A percentile compares a stretch with the other conserved stretches of the same genome.
Evolutionary conservation across 2,888 invertebrate genomes (phyloP).

Genomic region (Podabrus alpinus): DNA sequence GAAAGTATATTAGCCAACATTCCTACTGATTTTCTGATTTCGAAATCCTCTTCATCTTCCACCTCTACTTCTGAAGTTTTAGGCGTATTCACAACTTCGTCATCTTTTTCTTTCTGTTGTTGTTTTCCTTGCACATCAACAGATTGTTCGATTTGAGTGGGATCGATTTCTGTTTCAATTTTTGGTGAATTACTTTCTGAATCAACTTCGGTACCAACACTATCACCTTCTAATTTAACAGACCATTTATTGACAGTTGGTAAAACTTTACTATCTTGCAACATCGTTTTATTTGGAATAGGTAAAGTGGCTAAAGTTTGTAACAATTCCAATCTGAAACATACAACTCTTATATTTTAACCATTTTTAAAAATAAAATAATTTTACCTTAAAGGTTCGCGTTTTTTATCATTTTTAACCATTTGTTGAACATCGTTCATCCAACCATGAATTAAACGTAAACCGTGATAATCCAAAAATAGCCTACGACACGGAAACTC

Average conservation of each 20-base stretch:
- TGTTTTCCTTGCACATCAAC: neutral
- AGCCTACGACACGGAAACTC: slow-evolving; percentile 82
- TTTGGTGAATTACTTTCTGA: slow-evolving; percentile 53
- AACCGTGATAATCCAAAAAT: slow-evolving; percentile 92
- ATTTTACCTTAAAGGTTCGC: slow-evolving; percentile 44
- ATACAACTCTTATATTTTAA: slow-evolving; percentile 22
- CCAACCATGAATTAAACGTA: slow-evolving; percentile 90
- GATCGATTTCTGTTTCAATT: slow-evolving; percentile 34
- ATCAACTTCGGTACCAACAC: slow-evolving; percentile 51
- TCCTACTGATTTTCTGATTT: slow-evolving; percentile 39
- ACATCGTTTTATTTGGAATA: slow-evolving; percentile 89
- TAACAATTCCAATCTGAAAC: slow-evolving; percentile 70
- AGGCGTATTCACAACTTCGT: slow-evolving; percentile 8
- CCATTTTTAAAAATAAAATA: slow-evolving; percentile 1
- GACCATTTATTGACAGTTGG: slow-evolving; percentile 86
- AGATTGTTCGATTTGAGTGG: neutral
- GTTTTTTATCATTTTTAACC: slow-evolving; percentile 45
- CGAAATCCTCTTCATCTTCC: slow-evolving; percentile 20
- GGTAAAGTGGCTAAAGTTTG: slow-evolving; percentile 84
- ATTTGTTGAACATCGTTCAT: slow-evolving; percentile 73
- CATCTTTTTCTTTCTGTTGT: neutral
- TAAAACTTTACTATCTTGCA: slow-evolving; percentile 90
- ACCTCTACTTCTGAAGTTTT: slow-evolving; percentile 17
- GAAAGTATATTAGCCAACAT: slow-evolving; percentile 32
- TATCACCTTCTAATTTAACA: slow-evolving; percentile 49